Base-by-base conservation (phyloP, 2,113 vertebrate genomes). In the Callopanchax toddi region DNA sequence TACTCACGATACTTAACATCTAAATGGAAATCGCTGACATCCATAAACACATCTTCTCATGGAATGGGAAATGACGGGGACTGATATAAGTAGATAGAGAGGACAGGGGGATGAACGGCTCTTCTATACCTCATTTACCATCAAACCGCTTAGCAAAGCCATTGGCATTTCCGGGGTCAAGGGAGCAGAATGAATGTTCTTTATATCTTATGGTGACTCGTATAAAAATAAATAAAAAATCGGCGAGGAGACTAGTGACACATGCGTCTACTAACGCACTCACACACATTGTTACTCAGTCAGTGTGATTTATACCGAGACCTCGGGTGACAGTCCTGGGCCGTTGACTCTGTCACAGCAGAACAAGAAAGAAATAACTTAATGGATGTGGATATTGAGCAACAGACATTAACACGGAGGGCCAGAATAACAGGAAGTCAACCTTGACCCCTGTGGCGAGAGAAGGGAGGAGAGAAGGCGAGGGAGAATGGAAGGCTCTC, bases 41-140 rank as follows among this genome's bases (percentile, higher is more conserved):
- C 68, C 77, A 86, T 81, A 85, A 89, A 86, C 76, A 84, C 37
- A 65, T 69, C 74, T 83, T 88, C 82, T 86, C 86, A 82, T 91
- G 87, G 76, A 89, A 91, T 81, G 72, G 85, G 85, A 85, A 82
- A 84, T 87, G 75, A 56, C 60, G 64, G 81, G 67, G 71, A 66
- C 79, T 86, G 91, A 92, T 90, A 81, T 81, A 73, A 86, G 78
- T 60, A 79, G 82, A 89, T 87, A 84, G 84, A 77, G 68, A 74
- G 46, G 74, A 81, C 57, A 78, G 52, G 64, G 42, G 77, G 79
- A 80, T 83, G 66, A 86, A 79, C 56, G 50, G 34, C 55, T 81
- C 87, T 86, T 88, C 80, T 88, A 86, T 92, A 91, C 83, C 88
- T 91, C 91, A 92, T 92, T 92, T 91, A 92, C 74, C 87, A 88